These are phyloP conservation scores for Fragum sueziense DNA, from an alignment of 2,888 invertebrate species.

Conservation along the genomic window DNA sequence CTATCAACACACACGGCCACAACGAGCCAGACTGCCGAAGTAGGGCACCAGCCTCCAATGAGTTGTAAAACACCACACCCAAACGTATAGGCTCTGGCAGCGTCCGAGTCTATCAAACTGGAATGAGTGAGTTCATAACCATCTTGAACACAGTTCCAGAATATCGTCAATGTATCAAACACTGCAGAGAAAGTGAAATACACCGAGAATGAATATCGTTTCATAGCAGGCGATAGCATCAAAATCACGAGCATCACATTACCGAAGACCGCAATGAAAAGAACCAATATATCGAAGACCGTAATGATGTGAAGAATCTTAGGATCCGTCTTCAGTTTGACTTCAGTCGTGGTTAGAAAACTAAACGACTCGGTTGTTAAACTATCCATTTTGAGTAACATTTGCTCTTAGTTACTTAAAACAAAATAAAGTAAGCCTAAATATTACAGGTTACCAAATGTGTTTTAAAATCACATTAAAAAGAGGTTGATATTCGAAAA, in stretches of 20 bases:
- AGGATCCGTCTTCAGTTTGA: background rate
- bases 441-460: too few species aligned
- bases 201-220: slow-evolving; percentile 15
- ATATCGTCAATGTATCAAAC: slow-evolving; percentile 12
- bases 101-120: background rate
- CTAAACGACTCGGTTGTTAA: background rate
- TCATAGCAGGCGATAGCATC: slow-evolving; percentile 4
- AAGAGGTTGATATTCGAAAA: too few species aligned
- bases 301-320: background rate
- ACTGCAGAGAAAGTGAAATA: slow-evolving; percentile 18
- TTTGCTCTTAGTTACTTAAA: too few species aligned
- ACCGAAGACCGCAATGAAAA: background rate
- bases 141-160: slow-evolving; percentile 20
- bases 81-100: background rate
- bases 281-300: background rate
- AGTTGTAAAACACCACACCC: slow-evolving; percentile 12
- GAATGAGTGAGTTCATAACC: background rate
- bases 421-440: too few species aligned
- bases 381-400: background rate
- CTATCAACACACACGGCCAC: slow-evolving; percentile 7
- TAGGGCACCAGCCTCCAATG: slow-evolving; percentile 17
- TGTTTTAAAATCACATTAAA: too few species aligned
- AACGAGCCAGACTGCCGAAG: slow-evolving; percentile 9
- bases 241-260: slow-evolving; percentile 7
- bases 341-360: background rate